Evolutionary conservation across 64 coral and sea anemone species (phyloP).

Genomic region (Porites lutea): DNA sequence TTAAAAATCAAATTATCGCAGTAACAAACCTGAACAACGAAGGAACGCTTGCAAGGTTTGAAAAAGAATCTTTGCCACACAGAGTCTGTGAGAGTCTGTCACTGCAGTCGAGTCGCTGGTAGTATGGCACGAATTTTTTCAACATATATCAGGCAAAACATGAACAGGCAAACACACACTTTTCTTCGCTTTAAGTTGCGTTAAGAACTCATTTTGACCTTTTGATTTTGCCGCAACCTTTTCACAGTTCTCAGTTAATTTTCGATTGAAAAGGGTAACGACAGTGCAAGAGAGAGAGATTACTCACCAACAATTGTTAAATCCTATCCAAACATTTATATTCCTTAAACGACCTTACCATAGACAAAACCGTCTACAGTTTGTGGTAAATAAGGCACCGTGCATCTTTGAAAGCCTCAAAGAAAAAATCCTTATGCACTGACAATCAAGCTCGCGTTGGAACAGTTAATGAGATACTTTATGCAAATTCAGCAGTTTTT

Average conservation of each 20-base stretch:
- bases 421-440: background rate
- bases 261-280: background rate
- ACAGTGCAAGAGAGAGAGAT: background rate
- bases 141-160: too few species aligned
- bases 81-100: too few species aligned
- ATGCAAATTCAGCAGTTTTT: slow-evolving; percentile 12
- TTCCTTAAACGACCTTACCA: background rate
- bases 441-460: background rate
- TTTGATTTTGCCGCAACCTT: background rate
- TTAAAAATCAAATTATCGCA: too few species aligned
- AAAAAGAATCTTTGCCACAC: too few species aligned
- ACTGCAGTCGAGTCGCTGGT: too few species aligned
- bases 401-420: background rate
- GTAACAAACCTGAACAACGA: too few species aligned
- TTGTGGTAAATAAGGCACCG: background rate
- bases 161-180: too few species aligned
- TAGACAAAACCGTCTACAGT: background rate
- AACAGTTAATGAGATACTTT: slow-evolving; percentile 9
- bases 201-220: too few species aligned
- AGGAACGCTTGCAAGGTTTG: too few species aligned
- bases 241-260: background rate
- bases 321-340: background rate
- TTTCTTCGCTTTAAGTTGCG: too few species aligned
- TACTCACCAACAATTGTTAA: background rate
- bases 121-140: too few species aligned